A percentile compares a stretch with the other conserved stretches of the same genome.
These are phyloP conservation scores for Drosophila sp. DNA, from an alignment of 1,140 invertebrate genomes.

Conservation along the genomic window DNA sequence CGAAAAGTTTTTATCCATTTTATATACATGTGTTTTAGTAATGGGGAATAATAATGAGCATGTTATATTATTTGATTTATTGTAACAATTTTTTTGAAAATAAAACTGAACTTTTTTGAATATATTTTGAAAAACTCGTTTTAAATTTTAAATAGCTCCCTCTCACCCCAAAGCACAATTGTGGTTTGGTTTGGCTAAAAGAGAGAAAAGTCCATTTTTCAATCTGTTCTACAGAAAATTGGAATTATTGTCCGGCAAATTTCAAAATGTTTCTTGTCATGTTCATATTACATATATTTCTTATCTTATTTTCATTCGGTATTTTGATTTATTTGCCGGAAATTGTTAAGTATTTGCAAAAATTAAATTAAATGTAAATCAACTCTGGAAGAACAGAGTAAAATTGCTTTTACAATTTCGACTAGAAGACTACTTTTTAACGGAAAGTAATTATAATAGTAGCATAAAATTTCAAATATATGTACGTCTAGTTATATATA, in stretches of 20 bases:
- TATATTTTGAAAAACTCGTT: too few species aligned
- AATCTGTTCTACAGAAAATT: too few species aligned
- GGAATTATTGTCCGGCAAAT: too few species aligned
- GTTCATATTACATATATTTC: neutral
- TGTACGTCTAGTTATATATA: neutral
- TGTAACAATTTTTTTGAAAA: neutral
- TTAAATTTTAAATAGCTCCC: too few species aligned
- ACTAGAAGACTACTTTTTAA: neutral
- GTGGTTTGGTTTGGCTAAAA: too few species aligned
- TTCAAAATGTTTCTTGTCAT: too few species aligned
- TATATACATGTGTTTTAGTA: too few species aligned
- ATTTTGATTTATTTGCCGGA: constrained; percentile 9
- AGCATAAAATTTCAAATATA: neutral
- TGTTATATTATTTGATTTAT: neutral
- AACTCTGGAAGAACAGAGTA: constrained; percentile 2
- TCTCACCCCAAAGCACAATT: too few species aligned
- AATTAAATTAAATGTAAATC: neutral
- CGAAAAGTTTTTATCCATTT: neutral
- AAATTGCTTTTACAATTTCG: neutral
- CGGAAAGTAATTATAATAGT: neutral
- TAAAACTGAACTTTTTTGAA: too few species aligned
- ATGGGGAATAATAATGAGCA: neutral
- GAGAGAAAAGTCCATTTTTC: too few species aligned
- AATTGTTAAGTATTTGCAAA: neutral
- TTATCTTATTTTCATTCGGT: neutral